Conservation (phyloP, 2,113 vertebrate species). For the Paracanthobrama guichenoti region DNA sequence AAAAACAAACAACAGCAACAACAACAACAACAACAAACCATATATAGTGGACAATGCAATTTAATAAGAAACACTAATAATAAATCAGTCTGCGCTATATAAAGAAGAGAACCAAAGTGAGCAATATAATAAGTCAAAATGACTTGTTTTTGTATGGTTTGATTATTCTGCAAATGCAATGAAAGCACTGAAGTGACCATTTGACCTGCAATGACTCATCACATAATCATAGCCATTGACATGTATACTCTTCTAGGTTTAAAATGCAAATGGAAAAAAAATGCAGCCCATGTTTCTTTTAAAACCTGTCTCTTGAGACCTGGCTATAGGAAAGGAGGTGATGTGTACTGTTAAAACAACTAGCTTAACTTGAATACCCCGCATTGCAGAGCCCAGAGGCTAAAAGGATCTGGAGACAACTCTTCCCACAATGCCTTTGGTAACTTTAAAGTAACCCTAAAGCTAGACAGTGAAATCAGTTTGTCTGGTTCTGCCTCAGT, state of each 20-base stretch:
- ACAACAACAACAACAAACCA: not conserved
- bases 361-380: not conserved
- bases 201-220: constrained; percentile 43
- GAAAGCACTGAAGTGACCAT: constrained; percentile 29
- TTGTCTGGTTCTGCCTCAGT: not conserved
- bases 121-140: not conserved
- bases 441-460: not conserved
- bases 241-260: constrained; percentile 30
- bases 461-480: constrained; percentile 17
- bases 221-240: constrained; percentile 42
- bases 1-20: no score
- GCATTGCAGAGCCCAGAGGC: not conserved
- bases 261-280: constrained; percentile 38
- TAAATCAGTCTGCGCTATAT: not conserved
- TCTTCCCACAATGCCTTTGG: not conserved
- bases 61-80: not conserved
- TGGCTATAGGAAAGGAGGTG: not conserved
- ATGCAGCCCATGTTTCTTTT: constrained; percentile 21
- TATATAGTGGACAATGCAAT: not conserved
- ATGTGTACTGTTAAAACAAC: constrained; percentile 7
- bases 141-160: constrained; percentile 41
- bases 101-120: not conserved
- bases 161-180: constrained; percentile 41
- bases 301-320: constrained; percentile 35
- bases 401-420: constrained; percentile 6